Evolutionary conservation across 2,797 vertebrate species (phyloP), one percentile per base, ranked within the genome.

Genomic region (Dallia pectoralis): DNA sequence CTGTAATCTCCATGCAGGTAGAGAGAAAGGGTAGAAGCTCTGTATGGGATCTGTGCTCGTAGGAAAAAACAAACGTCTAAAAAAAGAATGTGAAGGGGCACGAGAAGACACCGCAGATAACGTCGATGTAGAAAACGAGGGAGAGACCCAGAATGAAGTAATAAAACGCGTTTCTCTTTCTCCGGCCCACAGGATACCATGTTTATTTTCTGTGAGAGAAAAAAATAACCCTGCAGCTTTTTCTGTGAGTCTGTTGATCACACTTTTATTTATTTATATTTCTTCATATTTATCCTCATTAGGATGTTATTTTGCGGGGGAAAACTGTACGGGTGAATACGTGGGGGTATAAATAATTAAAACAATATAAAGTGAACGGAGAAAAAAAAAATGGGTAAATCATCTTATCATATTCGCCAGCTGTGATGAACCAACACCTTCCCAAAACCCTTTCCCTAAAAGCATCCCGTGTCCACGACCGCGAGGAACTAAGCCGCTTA

Each of bases 401-500:
- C 85, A 88, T 82, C 79, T 90, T 92, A 89, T 89, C 80, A 73
- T 84, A 84, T 89, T 86, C 81, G 92, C 82, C 88, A 91, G 88
- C 74, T 82, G 79, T 74, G 75, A 85, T 79, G 87, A 87, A 87
- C 82, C 74, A 82, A 82, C 69, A 71, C 29, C 32, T 73, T 72
- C 70, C 74, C 62, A 77, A 82, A n/a, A 80, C 74, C 78, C 77
- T 82, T 47, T 75, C 79, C 74, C 83, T 81, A 77, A 80, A 88
- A 85, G 56, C 51, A 48, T 85, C 59, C 67, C 59, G 44, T 89
- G 87, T 89, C 87, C 88, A 77, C 83, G 82, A 76, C 11, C 53
- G 25, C 18, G 22, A 59, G 53, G 82, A n/a, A 83, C 88, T 90
- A 92, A 91, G 90, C 92, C 84, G 89, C 90, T 90, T 93, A 93